Evolutionary conservation across 2,888 invertebrate genomes (phyloP), one percentile per base, ranked within the genome.

Genomic region (Dione juno): DNA sequence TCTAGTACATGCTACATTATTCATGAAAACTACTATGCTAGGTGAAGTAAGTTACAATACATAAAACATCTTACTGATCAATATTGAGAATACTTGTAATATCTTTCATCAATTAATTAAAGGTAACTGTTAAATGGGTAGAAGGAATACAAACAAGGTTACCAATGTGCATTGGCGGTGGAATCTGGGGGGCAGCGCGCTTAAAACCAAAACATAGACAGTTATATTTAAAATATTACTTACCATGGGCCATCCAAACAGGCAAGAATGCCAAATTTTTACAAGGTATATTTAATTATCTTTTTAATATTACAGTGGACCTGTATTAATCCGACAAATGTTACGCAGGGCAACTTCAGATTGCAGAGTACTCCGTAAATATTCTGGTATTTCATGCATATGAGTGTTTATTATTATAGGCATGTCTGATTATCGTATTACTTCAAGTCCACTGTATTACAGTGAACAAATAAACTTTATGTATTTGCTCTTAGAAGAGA

Each of bases 91-190:
- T 13, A n/a, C 14, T 37, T 67, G 28, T 57, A 54, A 48, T 57
- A 28, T 48, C 14, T 53, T 8, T 16, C 21, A 45, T 13, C 35
- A 37, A 65, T 48, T 48, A 64, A 73, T 81, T 80, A 65, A 95
- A 99, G 95, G 98, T 99, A 8, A 95, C 97, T 13, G 97, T 99
- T 7, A 99, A 99, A 92, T 99, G 99, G 98, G 95, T 99, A 63
- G 99, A 99, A 94, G 99, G 97, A 0, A 95, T 99, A 70, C 99
- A 99, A 90, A 97, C 97, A 13, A 96, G 95, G 65, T 92, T 99
- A 37, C 99, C 99, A 0, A 99, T 99, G 99, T 99, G 99, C 83
- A 94, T 98, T 73, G 95, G 96, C 66, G 99, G 97, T 21, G 99
- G 97, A 0, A 94, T 99, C 69, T 98, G 98, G 94, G 99, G 99